Percentiles rank a stretch among this genome's conserved stretches.
Evolutionary conservation across 2,113 vertebrate genomes (phyloP).

Genomic region (Cavia aperea): DNA sequence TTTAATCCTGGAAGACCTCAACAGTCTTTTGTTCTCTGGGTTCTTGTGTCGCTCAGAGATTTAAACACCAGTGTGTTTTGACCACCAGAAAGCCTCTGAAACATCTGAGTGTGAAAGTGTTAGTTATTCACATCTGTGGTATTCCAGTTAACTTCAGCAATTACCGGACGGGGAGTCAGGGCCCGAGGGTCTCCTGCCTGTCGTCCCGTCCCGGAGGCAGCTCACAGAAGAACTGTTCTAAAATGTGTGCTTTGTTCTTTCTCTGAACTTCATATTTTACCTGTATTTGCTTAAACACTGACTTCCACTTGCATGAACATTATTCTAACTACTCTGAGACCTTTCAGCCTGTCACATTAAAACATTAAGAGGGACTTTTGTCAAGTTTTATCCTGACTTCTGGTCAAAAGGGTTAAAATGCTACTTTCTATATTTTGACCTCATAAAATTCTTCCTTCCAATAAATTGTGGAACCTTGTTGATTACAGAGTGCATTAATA

Average conservation of each 20-base stretch:
- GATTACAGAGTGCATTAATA: slow-evolving; percentile 54
- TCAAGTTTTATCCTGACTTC: slow-evolving; percentile 64
- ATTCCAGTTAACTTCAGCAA: slow-evolving; percentile 72
- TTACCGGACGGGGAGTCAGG: slow-evolving; percentile 59
- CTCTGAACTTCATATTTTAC: slow-evolving; percentile 46
- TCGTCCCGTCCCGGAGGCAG: slow-evolving; percentile 56
- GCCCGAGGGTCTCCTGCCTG: slow-evolving; percentile 69
- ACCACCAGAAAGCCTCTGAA: slow-evolving; percentile 39
- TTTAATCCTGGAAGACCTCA: slow-evolving; percentile 53
- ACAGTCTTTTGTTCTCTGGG: slow-evolving; percentile 52
- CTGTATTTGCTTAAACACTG: slow-evolving; percentile 53
- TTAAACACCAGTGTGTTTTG: slow-evolving; percentile 54
- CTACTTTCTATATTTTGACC: slow-evolving; percentile 56
- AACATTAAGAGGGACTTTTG: slow-evolving; percentile 45
- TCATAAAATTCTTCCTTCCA: slow-evolving; percentile 59
- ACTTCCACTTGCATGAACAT: slow-evolving; percentile 58
- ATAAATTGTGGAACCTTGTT: slow-evolving; percentile 62
- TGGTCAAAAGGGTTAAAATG: slow-evolving; percentile 69
- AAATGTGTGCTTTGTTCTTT: slow-evolving; percentile 68
- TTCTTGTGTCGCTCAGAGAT: slow-evolving; percentile 57
- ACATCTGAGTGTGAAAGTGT: slow-evolving; percentile 44
- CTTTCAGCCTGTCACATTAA: slow-evolving; percentile 69
- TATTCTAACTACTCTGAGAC: slow-evolving; percentile 66
- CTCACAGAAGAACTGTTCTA: slow-evolving; percentile 70
- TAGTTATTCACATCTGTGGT: slow-evolving; percentile 40